A percentile compares a stretch with the other conserved stretches of the same genome.
Evolutionary conservation across 2,888 invertebrate genomes (phyloP).

Genomic region (Atethmia centrago): DNA sequence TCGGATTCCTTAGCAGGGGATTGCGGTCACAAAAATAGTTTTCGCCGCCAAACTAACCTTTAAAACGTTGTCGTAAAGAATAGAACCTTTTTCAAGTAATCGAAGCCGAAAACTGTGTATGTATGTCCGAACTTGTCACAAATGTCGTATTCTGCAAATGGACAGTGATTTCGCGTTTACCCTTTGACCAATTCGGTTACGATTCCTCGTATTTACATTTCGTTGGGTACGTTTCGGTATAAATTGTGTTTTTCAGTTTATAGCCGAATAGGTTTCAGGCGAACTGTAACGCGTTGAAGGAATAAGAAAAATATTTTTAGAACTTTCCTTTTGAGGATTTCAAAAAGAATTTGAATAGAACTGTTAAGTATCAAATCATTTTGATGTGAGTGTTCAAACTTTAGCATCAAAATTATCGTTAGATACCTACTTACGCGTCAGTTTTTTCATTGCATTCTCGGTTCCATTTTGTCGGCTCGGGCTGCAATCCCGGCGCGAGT

Average conservation of each 20-base stretch:
- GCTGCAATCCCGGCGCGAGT: too few species aligned
- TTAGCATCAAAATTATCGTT: too few species aligned
- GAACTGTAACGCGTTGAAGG: conserved; percentile 6
- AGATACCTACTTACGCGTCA: too few species aligned
- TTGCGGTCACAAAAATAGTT: conserved; percentile 64
- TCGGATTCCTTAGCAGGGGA: conserved; percentile 77
- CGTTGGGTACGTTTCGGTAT: conserved; percentile 68
- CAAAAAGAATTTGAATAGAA: background rate
- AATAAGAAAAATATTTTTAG: conserved; percentile 22
- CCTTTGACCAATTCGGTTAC: conserved; percentile 81
- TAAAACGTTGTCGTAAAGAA: conserved; percentile 49
- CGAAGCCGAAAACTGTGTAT: conserved; percentile 45
- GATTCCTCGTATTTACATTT: conserved; percentile 79
- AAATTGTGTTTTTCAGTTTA: conserved; percentile 76
- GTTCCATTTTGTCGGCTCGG: too few species aligned
- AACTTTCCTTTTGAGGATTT: background rate
- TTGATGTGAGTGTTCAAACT: background rate
- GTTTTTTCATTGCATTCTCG: too few species aligned
- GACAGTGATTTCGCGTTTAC: conserved; percentile 81
- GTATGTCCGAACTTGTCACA: conserved; percentile 72
- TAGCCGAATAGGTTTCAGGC: conserved; percentile 58
- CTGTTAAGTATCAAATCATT: background rate
- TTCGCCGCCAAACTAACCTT: conserved; percentile 60
- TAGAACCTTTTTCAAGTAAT: conserved; percentile 39
- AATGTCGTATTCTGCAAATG: conserved; percentile 77